Evolutionary conservation across 2,797 vertebrate genomes (phyloP).

Genomic region (Phoeniculus purpureus): DNA sequence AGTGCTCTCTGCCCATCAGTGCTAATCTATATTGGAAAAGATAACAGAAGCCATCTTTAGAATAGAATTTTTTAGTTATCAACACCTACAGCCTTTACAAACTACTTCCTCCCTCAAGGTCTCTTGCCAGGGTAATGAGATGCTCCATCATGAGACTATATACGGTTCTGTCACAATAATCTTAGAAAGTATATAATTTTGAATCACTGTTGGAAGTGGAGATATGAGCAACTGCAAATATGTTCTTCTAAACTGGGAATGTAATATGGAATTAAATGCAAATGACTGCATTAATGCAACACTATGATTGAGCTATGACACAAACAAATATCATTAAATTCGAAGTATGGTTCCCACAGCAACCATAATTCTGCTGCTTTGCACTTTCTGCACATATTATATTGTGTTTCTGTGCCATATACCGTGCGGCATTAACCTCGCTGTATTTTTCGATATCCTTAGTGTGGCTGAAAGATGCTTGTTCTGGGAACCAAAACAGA

Average conservation of each 20-base stretch:
- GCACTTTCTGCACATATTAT: constrained; percentile 22
- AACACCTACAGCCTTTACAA: not conserved
- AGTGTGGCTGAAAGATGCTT: constrained; percentile 8
- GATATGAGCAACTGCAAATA: constrained; percentile 38
- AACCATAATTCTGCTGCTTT: constrained; percentile 45
- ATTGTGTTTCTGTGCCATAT: constrained; percentile 23
- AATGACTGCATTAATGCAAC: constrained; percentile 51
- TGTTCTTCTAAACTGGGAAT: constrained; percentile 57
- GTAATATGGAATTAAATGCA: constrained; percentile 67
- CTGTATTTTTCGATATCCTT: not conserved
- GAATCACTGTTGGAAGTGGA: constrained; percentile 40
- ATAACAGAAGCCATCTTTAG: not conserved
- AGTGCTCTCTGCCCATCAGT: too few species aligned
- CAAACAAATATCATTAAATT: constrained; percentile 65
- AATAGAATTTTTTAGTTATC: not conserved
- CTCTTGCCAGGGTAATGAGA: constrained; percentile 56
- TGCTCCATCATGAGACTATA: constrained; percentile 37
- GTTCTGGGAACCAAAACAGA: constrained; percentile 36
- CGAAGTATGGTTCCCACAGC: constrained; percentile 59
- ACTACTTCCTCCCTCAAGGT: constrained; percentile 31
- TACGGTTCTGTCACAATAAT: constrained; percentile 60
- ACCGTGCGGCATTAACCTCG: constrained; percentile 7
- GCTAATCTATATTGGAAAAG: not conserved
- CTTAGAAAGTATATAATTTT: constrained; percentile 50
- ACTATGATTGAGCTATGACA: constrained; percentile 62